A percentile compares a stretch with the other conserved stretches of the same genome.
Evolutionary conservation across 2,888 invertebrate genomes (phyloP).

Genomic region (Elgonia sp.): DNA sequence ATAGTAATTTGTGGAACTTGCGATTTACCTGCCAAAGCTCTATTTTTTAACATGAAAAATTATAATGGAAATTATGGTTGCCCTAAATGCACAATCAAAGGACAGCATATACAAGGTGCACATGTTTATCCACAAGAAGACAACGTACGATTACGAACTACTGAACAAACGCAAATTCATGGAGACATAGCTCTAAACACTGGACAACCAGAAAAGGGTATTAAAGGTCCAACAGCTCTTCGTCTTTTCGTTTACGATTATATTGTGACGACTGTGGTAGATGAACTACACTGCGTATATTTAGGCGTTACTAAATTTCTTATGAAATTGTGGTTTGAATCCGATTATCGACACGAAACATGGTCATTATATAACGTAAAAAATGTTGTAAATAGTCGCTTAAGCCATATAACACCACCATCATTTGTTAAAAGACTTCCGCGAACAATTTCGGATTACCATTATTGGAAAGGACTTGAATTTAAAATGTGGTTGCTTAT

Average conservation of each 20-base stretch:
- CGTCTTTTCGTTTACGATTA: slow-evolving; percentile 1
- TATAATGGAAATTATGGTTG: slow-evolving; percentile 52
- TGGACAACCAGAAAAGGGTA: background rate
- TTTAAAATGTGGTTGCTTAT: slow-evolving; percentile 21
- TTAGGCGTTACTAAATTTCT: slow-evolving; percentile 27
- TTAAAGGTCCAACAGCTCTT: slow-evolving; percentile 21
- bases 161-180: slow-evolving; percentile 24
- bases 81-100: slow-evolving; percentile 32
- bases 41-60: slow-evolving; percentile 28
- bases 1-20: too few relatives aligned
- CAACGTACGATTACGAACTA: slow-evolving; percentile 39
- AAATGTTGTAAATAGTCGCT: background rate
- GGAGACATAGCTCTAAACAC: background rate
- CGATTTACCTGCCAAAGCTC: slow-evolving; percentile 57
- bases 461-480: slow-evolving; percentile 13
- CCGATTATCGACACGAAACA: background rate
- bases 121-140: slow-evolving; percentile 36
- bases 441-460: background rate
- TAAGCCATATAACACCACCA: slow-evolving; percentile 13
- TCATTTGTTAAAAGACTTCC: slow-evolving; percentile 27
- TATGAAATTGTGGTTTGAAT: slow-evolving; percentile 43
- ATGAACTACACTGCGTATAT: slow-evolving; percentile 40
- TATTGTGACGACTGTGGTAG: slow-evolving; percentile 23
- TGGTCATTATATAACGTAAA: slow-evolving; percentile 3
- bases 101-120: background rate